Conservation (phyloP, 2,113 vertebrate genomes). For the Casuarius casuarius region DNA sequence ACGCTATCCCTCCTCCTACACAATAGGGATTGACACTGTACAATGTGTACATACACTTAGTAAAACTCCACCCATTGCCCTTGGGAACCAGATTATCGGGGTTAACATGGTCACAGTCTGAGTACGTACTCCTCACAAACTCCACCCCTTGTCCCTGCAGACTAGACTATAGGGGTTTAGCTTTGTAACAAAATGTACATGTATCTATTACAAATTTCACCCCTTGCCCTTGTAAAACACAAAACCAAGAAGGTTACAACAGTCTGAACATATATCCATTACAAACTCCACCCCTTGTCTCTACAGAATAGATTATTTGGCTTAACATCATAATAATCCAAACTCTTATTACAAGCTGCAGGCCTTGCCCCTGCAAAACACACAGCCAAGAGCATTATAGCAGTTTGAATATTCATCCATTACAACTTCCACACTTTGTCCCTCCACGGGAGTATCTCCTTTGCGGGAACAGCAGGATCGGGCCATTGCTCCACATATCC, state of each 20-base stretch:
- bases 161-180: neutral
- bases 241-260: neutral
- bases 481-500: accelerated
- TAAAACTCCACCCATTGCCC: neutral
- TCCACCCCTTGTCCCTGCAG: neutral
- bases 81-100: neutral
- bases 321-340: neutral
- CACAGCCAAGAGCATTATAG: neutral
- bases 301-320: accelerated
- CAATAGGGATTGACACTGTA: neutral
- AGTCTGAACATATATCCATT: neutral
- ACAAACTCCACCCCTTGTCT: neutral
- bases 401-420: neutral
- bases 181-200: neutral
- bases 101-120: too few relatives aligned
- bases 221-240: neutral
- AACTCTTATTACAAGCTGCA: neutral
- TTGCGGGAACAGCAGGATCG: neutral
- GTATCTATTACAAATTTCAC: neutral
- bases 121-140: neutral
- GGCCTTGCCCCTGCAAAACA: neutral
- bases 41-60: neutral
- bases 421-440: neutral
- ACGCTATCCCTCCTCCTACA: neutral
- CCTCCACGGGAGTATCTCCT: neutral